phyloP scores from a whole-genome alignment of 2,113 vertebrate genomes.

The Melanocharis versteri region DNA sequence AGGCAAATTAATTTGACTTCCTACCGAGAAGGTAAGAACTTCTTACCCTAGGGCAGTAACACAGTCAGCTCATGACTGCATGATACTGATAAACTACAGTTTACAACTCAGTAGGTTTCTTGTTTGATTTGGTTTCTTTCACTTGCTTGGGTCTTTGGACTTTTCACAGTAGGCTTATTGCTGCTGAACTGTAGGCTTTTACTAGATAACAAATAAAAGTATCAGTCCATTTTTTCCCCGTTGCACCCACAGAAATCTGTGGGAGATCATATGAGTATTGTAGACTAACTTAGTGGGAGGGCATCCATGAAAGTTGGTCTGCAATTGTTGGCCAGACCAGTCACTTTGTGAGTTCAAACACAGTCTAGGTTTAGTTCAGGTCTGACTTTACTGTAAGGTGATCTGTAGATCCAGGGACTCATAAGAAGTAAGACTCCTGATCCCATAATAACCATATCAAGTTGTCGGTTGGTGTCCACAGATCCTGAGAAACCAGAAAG shows the following conservation, averaged over 20 bases:
- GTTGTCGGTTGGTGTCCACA: not conserved
- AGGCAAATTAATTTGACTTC: conserved; percentile 55
- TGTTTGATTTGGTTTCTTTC: conserved; percentile 35
- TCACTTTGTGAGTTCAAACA: not conserved
- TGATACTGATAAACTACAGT: conserved; percentile 48
- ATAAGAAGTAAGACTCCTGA: not conserved
- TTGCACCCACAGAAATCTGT: not conserved
- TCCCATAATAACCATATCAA: not conserved
- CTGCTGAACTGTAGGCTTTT: not conserved
- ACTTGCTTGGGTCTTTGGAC: conserved; percentile 10
- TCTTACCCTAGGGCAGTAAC: conserved; percentile 19
- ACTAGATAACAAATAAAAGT: conserved; percentile 12
- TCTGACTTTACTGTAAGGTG: not conserved
- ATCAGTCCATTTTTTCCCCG: not conserved
- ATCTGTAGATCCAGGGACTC: not conserved
- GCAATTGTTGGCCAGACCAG: not conserved
- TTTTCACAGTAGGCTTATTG: not conserved
- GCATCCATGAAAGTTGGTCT: not conserved
- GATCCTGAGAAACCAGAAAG: not conserved
- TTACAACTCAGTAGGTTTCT: conserved; percentile 39
- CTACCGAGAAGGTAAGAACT: conserved; percentile 51
- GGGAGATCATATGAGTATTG: not conserved
- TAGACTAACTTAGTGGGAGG: not conserved
- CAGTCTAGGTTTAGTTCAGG: not conserved
- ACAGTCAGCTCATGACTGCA: conserved; percentile 39